phyloP scores from a whole-genome alignment of 2,113 vertebrate genomes.

The Ciconia maguari region DNA sequence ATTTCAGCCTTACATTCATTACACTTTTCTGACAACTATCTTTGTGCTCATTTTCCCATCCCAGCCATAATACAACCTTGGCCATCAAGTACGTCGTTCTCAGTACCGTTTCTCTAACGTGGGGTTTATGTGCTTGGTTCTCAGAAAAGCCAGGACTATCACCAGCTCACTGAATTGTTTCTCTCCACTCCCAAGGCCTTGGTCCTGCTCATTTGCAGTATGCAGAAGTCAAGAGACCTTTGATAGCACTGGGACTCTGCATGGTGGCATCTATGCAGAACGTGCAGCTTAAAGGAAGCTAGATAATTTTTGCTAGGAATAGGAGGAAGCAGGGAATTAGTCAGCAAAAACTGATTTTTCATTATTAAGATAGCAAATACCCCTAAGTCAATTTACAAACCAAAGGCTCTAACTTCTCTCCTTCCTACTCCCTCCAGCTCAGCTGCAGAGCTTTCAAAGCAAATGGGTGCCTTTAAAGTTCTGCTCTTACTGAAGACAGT shows the following conservation, averaged over 20 bases:
- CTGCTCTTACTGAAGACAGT: background rate
- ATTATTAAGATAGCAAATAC: background rate
- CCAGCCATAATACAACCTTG: background rate
- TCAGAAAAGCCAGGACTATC: background rate
- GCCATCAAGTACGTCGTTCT: background rate
- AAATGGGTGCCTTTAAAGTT: slow-evolving; percentile 24
- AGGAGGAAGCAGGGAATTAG: background rate
- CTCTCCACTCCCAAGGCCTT: background rate
- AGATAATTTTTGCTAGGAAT: background rate
- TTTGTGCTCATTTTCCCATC: background rate
- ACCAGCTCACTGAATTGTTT: background rate
- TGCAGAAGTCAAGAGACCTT: background rate
- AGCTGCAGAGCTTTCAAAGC: slow-evolving; percentile 1
- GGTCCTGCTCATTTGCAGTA: background rate
- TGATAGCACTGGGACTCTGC: background rate
- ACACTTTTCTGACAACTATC: background rate
- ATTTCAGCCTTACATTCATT: background rate
- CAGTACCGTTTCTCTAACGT: background rate
- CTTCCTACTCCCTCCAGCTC: background rate
- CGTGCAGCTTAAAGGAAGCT: background rate
- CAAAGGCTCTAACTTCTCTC: background rate
- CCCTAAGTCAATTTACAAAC: background rate
- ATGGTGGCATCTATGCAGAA: background rate
- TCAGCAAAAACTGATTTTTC: background rate
- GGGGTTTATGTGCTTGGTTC: background rate